phyloP scores from a whole-genome alignment of 2,797 vertebrate genomes.

The Pipistrellus kuhlii region DNA sequence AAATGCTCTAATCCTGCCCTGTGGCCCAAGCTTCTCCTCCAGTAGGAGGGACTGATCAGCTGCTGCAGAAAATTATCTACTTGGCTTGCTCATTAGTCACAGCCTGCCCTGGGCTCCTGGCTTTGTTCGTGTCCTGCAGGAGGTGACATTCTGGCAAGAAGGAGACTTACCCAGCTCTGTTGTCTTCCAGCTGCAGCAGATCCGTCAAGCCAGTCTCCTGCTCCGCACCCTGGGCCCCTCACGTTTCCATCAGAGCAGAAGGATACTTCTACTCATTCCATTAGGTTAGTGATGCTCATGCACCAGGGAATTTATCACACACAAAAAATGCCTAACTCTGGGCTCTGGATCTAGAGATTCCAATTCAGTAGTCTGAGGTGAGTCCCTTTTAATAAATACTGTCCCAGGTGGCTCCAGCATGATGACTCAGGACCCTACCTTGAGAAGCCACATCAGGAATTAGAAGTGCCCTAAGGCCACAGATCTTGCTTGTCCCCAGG shows the following conservation, averaged over 20 bases:
- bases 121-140: conserved; percentile 36
- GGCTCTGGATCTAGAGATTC: neutral
- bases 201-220: neutral
- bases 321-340: neutral
- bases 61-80: neutral
- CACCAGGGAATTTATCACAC: neutral
- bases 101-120: neutral
- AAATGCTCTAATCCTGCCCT: conserved; percentile 58
- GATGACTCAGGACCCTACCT: neutral
- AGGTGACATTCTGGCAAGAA: neutral
- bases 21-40: neutral
- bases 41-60: neutral
- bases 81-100: conserved; percentile 28
- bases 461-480: rapidly evolving
- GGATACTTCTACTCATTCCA: neutral
- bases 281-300: neutral
- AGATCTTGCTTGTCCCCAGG: neutral
- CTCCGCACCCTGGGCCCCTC: neutral
- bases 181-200: neutral
- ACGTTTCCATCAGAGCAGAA: neutral
- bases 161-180: neutral
- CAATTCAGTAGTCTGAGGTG: neutral
- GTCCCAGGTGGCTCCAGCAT: neutral
- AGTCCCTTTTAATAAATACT: neutral
- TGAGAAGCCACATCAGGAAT: neutral